Conservation (phyloP, 92 coral and sea anemone species). For the Porites lobata region DNA sequence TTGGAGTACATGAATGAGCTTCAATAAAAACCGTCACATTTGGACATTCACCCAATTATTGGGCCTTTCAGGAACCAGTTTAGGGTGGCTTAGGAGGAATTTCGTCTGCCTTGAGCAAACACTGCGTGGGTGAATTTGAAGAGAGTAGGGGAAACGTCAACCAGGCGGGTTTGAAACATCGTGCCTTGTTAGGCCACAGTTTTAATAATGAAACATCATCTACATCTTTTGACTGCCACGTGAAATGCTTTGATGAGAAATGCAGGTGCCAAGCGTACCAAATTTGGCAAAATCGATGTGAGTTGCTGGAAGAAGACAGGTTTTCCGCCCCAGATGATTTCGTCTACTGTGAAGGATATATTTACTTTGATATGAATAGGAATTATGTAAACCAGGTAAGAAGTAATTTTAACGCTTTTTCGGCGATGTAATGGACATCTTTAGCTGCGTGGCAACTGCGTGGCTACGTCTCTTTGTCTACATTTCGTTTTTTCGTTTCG, state of each 20-base stretch:
- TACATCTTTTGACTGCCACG: slow-evolving; percentile 22
- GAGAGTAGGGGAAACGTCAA: too few relatives aligned
- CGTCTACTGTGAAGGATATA: neutral
- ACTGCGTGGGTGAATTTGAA: too few relatives aligned
- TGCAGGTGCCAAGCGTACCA: slow-evolving; percentile 47
- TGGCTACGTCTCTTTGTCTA: too few relatives aligned
- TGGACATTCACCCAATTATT: too few relatives aligned
- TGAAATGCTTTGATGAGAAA: slow-evolving; percentile 25
- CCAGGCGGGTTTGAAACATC: neutral
- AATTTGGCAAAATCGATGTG: neutral
- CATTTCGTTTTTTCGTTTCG: too few relatives aligned
- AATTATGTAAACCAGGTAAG: neutral
- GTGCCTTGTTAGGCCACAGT: slow-evolving; percentile 21
- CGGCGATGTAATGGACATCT: too few relatives aligned
- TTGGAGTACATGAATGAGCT: slow-evolving; percentile 16
- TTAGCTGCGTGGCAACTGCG: too few relatives aligned
- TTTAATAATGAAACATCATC: neutral
- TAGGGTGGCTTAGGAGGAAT: too few relatives aligned
- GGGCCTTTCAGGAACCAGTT: too few relatives aligned
- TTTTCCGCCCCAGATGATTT: slow-evolving; percentile 7
- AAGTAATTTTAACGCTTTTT: too few relatives aligned
- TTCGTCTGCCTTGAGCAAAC: too few relatives aligned
- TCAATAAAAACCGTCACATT: too few relatives aligned
- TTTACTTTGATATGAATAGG: slow-evolving; percentile 2
- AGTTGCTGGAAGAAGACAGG: slow-evolving; percentile 17